Conservation (phyloP, 1,140 invertebrate genomes). For the Notospermus geniculatus region DNA sequence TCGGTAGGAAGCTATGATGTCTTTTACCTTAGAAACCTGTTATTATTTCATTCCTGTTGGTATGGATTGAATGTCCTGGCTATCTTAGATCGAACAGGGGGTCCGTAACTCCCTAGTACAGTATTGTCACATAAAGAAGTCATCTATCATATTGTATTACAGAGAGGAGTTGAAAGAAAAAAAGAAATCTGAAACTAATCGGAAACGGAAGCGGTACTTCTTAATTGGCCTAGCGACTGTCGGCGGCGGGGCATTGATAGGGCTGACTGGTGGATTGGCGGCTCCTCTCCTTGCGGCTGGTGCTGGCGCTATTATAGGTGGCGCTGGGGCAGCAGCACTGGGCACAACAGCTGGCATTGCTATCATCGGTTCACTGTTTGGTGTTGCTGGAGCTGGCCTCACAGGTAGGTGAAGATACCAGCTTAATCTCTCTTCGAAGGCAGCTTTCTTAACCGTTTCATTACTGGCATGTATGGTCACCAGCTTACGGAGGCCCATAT, state of each 20-base stretch:
- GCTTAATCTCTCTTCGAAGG: no score
- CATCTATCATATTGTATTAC: conserved; percentile 19
- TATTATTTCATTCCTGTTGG: no score
- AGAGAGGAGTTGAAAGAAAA: conserved; percentile 57
- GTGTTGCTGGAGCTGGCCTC: conserved; percentile 68
- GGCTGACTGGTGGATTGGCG: conserved; percentile 67
- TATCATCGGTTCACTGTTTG: conserved; percentile 69
- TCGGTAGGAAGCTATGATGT: no score
- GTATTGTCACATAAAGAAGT: no score
- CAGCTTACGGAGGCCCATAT: no score
- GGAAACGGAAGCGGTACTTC: conserved; percentile 65
- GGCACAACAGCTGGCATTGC: conserved; percentile 64
- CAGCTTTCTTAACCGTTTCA: no score
- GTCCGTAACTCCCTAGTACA: no score
- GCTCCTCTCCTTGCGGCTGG: conserved; percentile 69
- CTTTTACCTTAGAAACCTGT: no score
- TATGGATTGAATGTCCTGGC: no score
- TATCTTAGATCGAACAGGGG: no score
- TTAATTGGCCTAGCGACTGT: conserved; percentile 67
- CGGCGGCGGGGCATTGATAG: conserved; percentile 66
- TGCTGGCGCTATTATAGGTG: conserved; percentile 60
- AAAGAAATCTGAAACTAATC: conserved; percentile 55
- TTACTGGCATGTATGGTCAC: no score
- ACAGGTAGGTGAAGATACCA: conserved; percentile 55
- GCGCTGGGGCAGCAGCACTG: conserved; percentile 63